A percentile compares a stretch with the other conserved stretches of the same genome.
These are phyloP conservation scores for Drosophila aff. DNA, from an alignment of 1,140 invertebrate species.

Conservation along the genomic window DNA sequence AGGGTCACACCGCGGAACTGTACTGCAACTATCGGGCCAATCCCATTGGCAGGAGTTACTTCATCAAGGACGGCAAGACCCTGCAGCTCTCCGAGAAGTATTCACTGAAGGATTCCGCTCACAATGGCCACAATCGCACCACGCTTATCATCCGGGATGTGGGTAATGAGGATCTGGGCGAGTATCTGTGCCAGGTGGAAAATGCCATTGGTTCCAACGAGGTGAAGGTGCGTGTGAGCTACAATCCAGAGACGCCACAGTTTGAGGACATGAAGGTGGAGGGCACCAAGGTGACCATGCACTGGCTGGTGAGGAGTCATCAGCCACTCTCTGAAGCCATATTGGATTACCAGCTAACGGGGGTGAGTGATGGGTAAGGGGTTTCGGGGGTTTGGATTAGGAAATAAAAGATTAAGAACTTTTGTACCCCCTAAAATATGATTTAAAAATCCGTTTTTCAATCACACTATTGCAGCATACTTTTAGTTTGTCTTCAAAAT, in stretches of 20 bases:
- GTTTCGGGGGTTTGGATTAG: neutral
- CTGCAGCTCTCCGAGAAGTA: constrained; percentile 69
- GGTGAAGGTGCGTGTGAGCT: constrained; percentile 64
- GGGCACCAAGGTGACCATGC: constrained; percentile 66
- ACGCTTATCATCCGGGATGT: constrained; percentile 66
- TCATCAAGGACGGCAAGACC: constrained; percentile 63
- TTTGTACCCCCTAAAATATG: neutral
- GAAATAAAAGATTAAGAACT: neutral
- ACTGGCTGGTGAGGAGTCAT: constrained; percentile 80
- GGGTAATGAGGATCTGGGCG: constrained; percentile 64
- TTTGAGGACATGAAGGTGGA: constrained; percentile 67
- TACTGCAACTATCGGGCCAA: constrained; percentile 79
- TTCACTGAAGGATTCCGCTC: constrained; percentile 51
- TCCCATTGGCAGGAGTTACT: constrained; percentile 69
- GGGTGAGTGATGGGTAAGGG: constrained; percentile 37
- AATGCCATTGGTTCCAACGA: constrained; percentile 70
- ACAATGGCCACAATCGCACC: constrained; percentile 75
- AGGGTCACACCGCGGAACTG: constrained; percentile 63
- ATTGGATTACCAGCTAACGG: constrained; percentile 72
- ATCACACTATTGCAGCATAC: neutral
- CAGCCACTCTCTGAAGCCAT: constrained; percentile 79
- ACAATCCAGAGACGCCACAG: constrained; percentile 75
- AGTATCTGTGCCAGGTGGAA: constrained; percentile 74
- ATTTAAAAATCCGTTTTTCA: neutral
- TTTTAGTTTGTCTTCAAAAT: neutral